Percentiles rank a stretch among this genome's conserved stretches.
Conservation (phyloP, 2,888 invertebrate species). For the Lymantria monacha region DNA sequence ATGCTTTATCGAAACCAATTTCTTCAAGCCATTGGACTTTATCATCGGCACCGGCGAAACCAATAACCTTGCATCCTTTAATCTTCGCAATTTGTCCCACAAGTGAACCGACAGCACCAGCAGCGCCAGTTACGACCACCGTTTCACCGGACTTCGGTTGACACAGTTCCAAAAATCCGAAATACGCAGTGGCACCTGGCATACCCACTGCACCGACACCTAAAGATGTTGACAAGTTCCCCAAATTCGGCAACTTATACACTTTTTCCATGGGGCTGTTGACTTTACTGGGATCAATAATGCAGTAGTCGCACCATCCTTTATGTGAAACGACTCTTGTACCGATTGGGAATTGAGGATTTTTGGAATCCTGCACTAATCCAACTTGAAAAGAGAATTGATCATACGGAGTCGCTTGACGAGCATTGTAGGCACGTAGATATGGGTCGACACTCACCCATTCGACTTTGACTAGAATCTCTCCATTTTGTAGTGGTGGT, state of each 20-base stretch:
- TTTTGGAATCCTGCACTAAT: slow-evolving; percentile 72
- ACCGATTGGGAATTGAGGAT: slow-evolving; percentile 83
- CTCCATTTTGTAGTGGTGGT: slow-evolving; percentile 48
- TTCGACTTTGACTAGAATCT: slow-evolving; percentile 46
- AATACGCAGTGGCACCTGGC: slow-evolving; percentile 88
- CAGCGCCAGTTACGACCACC: slow-evolving; percentile 87
- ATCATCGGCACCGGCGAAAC: slow-evolving; percentile 82
- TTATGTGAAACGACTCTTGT: slow-evolving; percentile 80
- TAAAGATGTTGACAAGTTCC: slow-evolving; percentile 77
- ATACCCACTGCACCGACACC: slow-evolving; percentile 85
- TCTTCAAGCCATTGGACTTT: slow-evolving; percentile 74
- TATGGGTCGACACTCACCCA: slow-evolving; percentile 57
- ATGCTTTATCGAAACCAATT: slow-evolving; percentile 85
- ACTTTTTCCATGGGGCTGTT: slow-evolving; percentile 20
- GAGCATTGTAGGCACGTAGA: slow-evolving; percentile 38
- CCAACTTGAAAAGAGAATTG: slow-evolving; percentile 43
- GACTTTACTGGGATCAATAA: slow-evolving; percentile 28
- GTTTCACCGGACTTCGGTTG: slow-evolving; percentile 87
- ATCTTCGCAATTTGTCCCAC: slow-evolving; percentile 90
- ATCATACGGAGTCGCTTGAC: slow-evolving; percentile 26
- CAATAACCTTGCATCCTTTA: slow-evolving; percentile 84
- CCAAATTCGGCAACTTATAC: slow-evolving; percentile 79
- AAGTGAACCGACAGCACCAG: slow-evolving; percentile 88
- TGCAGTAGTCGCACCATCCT: slow-evolving; percentile 80
- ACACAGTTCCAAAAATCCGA: slow-evolving; percentile 87